Conservation (phyloP, 2,888 invertebrate species). For the Dryobota labecula region DNA sequence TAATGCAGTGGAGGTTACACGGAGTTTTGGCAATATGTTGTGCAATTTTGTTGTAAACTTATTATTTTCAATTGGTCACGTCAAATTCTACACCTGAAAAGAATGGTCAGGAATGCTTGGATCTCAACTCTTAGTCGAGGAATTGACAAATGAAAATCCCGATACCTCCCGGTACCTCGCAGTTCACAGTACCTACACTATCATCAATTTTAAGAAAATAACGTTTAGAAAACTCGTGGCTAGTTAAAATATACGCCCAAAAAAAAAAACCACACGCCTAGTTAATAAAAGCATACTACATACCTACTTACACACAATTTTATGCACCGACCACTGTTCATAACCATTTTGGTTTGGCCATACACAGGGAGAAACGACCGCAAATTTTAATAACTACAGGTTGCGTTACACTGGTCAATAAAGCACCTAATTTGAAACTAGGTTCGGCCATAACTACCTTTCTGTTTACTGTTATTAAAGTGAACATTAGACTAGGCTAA, state of each 20-base stretch:
- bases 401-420: conserved; percentile 38
- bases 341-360: conserved; percentile 33
- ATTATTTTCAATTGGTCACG: too few species aligned
- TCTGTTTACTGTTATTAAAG: conserved; percentile 6
- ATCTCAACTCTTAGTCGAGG: too few species aligned
- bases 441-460: not conserved
- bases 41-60: too few species aligned
- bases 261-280: conserved; percentile 15
- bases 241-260: conserved; percentile 6
- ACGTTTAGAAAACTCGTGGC: not conserved
- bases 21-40: too few species aligned
- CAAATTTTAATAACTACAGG: conserved; percentile 54
- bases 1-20: not conserved
- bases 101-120: not conserved
- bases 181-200: not conserved
- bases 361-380: conserved; percentile 34
- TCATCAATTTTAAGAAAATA: not conserved
- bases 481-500: not conserved
- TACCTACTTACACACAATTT: not conserved
- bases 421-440: conserved; percentile 51
- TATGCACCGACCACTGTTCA: conserved; percentile 20
- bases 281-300: conserved; percentile 26
- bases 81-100: not conserved
- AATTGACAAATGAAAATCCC: too few species aligned
- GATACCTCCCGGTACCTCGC: too few species aligned